phyloP scores from a whole-genome alignment of 2,113 vertebrate genomes.

The Ciconia stormi region DNA sequence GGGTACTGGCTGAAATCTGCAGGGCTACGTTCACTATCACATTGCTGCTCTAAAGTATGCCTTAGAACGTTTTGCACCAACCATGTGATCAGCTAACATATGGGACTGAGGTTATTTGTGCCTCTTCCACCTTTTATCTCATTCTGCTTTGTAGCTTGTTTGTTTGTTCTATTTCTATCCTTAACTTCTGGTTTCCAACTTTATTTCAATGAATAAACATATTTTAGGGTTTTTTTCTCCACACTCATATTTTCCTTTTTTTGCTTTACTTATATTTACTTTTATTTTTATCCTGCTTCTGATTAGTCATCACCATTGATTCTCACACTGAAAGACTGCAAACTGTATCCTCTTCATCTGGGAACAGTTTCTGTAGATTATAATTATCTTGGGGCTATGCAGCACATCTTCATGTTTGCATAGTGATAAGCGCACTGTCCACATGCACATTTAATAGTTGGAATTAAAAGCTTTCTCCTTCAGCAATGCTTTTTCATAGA shows the following conservation, averaged over 20 bases:
- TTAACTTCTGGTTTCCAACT: conserved; percentile 53
- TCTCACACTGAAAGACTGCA: conserved; percentile 53
- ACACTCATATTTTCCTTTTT: conserved; percentile 25
- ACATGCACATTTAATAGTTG: conserved; percentile 19
- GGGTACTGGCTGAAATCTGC: neutral
- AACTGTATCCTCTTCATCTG: conserved; percentile 65
- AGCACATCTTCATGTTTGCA: conserved; percentile 63
- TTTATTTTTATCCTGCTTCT: conserved; percentile 68
- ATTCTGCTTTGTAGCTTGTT: conserved; percentile 50
- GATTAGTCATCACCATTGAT: conserved; percentile 69
- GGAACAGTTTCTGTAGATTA: conserved; percentile 63
- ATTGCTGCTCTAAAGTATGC: neutral
- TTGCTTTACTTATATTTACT: conserved; percentile 65
- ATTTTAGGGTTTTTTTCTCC: neutral
- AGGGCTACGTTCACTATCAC: neutral
- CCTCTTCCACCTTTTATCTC: conserved; percentile 47
- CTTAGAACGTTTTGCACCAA: neutral
- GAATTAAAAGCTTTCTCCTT: conserved; percentile 53
- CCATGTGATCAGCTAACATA: conserved; percentile 45
- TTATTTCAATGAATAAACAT: conserved; percentile 60
- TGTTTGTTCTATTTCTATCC: conserved; percentile 58
- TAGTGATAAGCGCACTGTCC: conserved; percentile 44
- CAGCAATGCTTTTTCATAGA: neutral
- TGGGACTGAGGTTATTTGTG: conserved; percentile 39
- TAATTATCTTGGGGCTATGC: conserved; percentile 60